Evolutionary conservation across 2,113 vertebrate species (phyloP).

Genomic region (Arvicanthis niloticus): DNA sequence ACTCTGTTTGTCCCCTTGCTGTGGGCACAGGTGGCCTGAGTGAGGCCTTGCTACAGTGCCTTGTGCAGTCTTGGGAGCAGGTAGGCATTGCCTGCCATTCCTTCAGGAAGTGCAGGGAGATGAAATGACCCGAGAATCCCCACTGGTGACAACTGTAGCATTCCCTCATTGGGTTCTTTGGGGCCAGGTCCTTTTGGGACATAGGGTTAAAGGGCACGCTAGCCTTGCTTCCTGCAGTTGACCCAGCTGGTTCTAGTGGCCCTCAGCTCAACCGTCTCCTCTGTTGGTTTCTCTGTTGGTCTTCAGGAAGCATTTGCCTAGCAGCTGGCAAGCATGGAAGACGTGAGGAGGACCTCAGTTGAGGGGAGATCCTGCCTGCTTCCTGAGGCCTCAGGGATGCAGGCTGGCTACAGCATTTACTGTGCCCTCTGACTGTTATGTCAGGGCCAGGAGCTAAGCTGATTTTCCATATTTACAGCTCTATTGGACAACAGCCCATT

Average conservation of each 20-base stretch:
- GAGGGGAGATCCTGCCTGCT: background rate
- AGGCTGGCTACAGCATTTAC: background rate
- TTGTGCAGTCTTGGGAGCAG: background rate
- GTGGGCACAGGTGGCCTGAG: background rate
- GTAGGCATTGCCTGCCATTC: accelerated
- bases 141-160: accelerated
- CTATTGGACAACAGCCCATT: background rate
- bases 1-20: background rate
- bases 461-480: background rate
- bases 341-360: background rate
- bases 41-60: background rate
- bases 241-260: background rate
- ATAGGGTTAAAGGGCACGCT: background rate
- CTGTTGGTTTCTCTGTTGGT: background rate
- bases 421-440: background rate
- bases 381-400: background rate
- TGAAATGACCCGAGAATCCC: background rate
- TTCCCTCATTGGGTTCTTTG: background rate
- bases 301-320: background rate
- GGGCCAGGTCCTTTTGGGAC: background rate
- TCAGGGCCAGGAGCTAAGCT: background rate
- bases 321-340: background rate
- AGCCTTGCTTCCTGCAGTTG: accelerated
- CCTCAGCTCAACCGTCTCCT: background rate
- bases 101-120: background rate